phyloP scores from a whole-genome alignment of 2,113 vertebrate species.

The Pelusios castaneus region DNA sequence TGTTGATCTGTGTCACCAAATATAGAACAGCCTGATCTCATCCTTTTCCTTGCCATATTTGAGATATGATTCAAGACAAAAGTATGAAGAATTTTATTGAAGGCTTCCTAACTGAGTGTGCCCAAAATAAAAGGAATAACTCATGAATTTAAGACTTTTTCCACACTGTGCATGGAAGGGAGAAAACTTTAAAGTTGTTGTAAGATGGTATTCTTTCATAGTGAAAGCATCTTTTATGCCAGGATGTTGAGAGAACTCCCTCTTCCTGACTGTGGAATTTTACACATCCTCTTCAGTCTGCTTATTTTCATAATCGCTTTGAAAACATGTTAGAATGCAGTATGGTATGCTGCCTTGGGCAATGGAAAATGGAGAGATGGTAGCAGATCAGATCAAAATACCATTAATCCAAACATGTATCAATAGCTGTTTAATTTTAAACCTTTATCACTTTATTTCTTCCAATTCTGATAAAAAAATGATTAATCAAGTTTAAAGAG shows the following conservation, averaged over 20 bases:
- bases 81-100: conserved; percentile 4
- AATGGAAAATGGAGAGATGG: background rate
- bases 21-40: background rate
- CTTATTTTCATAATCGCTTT: background rate
- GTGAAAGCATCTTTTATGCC: background rate
- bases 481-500: background rate
- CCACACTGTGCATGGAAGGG: background rate
- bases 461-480: background rate
- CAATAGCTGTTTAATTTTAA: background rate
- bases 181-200: conserved; percentile 2
- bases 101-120: background rate
- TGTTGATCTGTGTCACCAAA: background rate
- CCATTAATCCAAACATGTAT: background rate
- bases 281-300: background rate
- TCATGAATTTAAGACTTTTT: conserved; percentile 12
- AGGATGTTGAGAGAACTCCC: background rate
- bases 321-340: background rate
- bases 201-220: background rate
- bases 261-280: background rate
- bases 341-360: background rate
- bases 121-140: conserved; percentile 32
- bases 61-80: background rate
- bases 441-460: background rate
- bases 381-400: background rate
- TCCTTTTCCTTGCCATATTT: background rate